phyloP scores from a whole-genome alignment of 2,888 invertebrate genomes.

The Cancer borealis region DNA sequence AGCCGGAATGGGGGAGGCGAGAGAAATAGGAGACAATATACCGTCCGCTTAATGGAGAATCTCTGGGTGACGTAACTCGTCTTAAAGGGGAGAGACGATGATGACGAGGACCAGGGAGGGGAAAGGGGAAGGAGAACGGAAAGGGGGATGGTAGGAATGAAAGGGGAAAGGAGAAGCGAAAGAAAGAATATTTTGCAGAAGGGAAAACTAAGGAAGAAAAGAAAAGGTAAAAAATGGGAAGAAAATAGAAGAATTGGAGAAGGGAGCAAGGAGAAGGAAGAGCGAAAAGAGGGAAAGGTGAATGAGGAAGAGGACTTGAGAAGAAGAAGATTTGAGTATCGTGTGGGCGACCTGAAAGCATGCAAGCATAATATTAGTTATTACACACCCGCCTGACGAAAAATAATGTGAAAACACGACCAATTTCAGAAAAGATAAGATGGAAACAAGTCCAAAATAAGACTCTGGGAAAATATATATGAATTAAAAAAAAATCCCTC shows the following conservation, averaged over 20 bases:
- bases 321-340: background rate
- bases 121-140: background rate
- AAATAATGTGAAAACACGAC: no score
- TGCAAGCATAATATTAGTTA: no score
- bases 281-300: background rate
- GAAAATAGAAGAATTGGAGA: background rate
- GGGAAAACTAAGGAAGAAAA: no score
- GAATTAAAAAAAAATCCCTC: no score
- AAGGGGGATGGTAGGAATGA: background rate
- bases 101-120: background rate
- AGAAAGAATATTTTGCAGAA: no score
- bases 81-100: conserved; percentile 27
- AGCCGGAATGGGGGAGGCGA: conserved; percentile 12
- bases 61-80: conserved; percentile 27
- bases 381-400: no score
- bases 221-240: no score
- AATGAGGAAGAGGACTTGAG: background rate
- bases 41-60: conserved; percentile 26
- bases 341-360: no score
- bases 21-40: conserved; percentile 32
- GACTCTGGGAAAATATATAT: no score
- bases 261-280: background rate
- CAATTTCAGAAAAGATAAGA: background rate
- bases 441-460: no score
- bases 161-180: background rate